Evolutionary conservation across 2,797 vertebrate genomes (phyloP), one percentile per base, ranked within the genome.

Genomic region (Sylvilagus floridanus): DNA sequence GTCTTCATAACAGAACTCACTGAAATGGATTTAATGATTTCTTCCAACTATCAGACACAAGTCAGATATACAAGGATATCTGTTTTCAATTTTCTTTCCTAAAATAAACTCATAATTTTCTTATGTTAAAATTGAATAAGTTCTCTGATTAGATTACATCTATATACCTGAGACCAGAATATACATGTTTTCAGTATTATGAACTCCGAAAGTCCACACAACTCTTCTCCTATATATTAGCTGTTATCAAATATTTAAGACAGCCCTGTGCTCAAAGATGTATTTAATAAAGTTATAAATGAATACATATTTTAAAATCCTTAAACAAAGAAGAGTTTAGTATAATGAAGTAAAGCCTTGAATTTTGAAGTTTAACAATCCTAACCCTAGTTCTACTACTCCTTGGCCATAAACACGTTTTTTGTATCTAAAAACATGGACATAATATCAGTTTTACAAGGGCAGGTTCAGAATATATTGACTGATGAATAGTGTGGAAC

Each of bases 341-440:
- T 68, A 24, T n/a, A 95, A 87, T 42, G 19, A 86, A 65, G 0
- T 63, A 88, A 50, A 75, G 52, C 60, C 1, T 82, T 86, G 21
- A 91, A 69, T 60, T 91, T 93, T 89, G 16, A 94, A 91, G 16
- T 26, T 87, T 62, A 26, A 68, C 62, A 14, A 66, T 73, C 17
- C 7, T 47, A 75, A 4, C 54, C 50, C 26, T 88, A 85, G 88
- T 63, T 91, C 24, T 75, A 73, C 28, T 63, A 91, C 11, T 84
- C 22, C 77, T 60, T 75, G 19, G 84, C 14, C 13, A 78, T 90
- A 93, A 88, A 24, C 19, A 63, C 57, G n/a, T 28, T 30, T 68
- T 77, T 63, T 62, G 11, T 66, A 47, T 50, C 2, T 72, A 12
- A 0, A 32, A 71, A 62, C 52, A 76, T 76, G 12, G 13, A 50